Conservation (phyloP, 2,113 vertebrate genomes). For the Malurus melanocephalus region DNA sequence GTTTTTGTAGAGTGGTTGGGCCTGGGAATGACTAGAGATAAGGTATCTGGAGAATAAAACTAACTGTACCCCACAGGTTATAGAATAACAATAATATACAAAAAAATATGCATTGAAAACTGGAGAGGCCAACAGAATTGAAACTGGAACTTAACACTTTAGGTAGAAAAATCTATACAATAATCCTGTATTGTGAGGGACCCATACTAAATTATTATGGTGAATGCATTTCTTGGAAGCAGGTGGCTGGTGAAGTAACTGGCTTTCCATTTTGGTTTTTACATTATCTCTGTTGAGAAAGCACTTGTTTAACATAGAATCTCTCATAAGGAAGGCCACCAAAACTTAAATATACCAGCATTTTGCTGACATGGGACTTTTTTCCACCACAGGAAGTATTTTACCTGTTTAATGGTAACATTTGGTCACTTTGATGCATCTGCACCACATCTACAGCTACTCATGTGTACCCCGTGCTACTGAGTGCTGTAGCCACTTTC, state of each 20-base stretch:
- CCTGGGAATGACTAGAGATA: neutral
- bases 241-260: neutral
- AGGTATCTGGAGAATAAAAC: slow-evolving; percentile 14
- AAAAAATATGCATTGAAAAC: neutral
- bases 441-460: neutral
- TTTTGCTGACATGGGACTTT: neutral
- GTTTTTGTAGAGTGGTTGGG: neutral
- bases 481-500: fast-evolving
- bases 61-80: neutral
- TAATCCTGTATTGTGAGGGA: neutral
- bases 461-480: neutral
- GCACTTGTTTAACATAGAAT: neutral
- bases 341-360: neutral
- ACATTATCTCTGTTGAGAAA: neutral
- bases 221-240: neutral
- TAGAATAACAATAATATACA: neutral
- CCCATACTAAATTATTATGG: neutral
- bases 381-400: neutral
- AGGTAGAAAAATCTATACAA: neutral
- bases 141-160: neutral
- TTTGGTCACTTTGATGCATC: neutral
- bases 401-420: neutral
- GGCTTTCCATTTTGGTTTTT: neutral
- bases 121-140: neutral
- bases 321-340: neutral